phyloP scores from a whole-genome alignment of 2,113 vertebrate species.

The Crotophaga sulcirostris region DNA sequence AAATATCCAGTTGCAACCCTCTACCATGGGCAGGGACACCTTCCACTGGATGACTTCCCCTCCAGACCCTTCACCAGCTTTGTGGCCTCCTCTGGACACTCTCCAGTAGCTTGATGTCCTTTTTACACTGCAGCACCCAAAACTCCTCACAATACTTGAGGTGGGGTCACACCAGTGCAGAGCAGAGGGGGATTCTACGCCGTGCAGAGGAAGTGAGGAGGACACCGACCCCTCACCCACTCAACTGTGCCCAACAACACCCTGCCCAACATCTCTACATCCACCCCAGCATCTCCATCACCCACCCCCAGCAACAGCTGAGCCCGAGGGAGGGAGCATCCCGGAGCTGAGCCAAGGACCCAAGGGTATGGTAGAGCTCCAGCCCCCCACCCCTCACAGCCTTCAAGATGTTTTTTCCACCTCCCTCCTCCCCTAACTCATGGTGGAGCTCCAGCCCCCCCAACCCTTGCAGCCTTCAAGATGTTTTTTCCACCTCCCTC shows the following conservation, averaged over 20 bases:
- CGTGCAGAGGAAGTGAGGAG: too few relatives aligned
- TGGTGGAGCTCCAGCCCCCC: accelerated
- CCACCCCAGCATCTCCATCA: accelerated
- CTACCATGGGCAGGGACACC: too few relatives aligned
- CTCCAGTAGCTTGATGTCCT: too few relatives aligned
- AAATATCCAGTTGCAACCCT: too few relatives aligned
- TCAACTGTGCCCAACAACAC: neutral
- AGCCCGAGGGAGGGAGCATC: neutral
- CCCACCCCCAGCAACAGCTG: accelerated
- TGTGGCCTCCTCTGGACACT: too few relatives aligned
- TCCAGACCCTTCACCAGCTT: too few relatives aligned
- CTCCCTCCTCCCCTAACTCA: neutral
- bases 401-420: neutral
- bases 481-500: neutral
- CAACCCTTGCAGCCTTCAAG: neutral
- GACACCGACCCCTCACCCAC: accelerated
- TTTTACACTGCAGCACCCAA: too few relatives aligned
- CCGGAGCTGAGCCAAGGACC: neutral
- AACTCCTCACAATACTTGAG: too few relatives aligned
- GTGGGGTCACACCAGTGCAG: too few relatives aligned
- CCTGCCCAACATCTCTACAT: neutral
- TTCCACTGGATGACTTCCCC: too few relatives aligned
- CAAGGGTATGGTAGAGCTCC: accelerated
- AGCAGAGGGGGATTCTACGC: too few relatives aligned
- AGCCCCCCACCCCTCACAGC: neutral